Evolutionary conservation across 2,113 vertebrate species (phyloP).

Genomic region (Accipiter cooperii): DNA sequence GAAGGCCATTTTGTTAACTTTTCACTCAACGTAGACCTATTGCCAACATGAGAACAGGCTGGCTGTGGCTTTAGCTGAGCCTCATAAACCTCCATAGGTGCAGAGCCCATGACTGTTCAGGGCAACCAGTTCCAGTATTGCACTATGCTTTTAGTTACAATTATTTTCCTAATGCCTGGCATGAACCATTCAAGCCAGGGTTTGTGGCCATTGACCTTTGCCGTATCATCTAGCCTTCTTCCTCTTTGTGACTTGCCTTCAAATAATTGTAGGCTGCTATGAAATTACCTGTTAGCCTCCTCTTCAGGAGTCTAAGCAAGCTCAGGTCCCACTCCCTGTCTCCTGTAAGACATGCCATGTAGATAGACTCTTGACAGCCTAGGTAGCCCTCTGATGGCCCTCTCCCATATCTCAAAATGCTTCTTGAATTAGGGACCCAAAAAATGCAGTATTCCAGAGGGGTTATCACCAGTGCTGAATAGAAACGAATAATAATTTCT

Average conservation of each 20-base stretch:
- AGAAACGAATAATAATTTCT: neutral
- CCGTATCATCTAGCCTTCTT: neutral
- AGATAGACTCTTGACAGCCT: neutral
- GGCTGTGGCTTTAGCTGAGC: neutral
- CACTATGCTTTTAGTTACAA: neutral
- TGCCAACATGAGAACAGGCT: neutral
- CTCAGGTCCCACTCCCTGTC: neutral
- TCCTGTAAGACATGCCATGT: neutral
- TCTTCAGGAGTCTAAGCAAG: neutral
- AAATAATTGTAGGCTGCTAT: neutral
- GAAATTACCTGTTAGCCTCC: neutral
- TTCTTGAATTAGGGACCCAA: neutral
- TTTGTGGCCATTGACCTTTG: neutral
- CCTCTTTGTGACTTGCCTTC: neutral
- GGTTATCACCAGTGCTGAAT: neutral
- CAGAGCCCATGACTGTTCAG: neutral
- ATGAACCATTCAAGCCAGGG: neutral
- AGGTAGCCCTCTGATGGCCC: neutral
- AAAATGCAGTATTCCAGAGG: neutral
- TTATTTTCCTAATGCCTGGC: neutral
- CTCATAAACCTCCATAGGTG: neutral
- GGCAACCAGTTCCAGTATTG: accelerated
- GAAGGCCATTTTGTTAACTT: neutral
- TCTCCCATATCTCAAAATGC: neutral
- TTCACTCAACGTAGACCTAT: neutral